Percentiles rank a stretch among this genome's conserved stretches.
These are phyloP conservation scores for Corythoichthys intestinalis DNA, from an alignment of 2,113 vertebrate genomes.

Conservation along the genomic window DNA sequence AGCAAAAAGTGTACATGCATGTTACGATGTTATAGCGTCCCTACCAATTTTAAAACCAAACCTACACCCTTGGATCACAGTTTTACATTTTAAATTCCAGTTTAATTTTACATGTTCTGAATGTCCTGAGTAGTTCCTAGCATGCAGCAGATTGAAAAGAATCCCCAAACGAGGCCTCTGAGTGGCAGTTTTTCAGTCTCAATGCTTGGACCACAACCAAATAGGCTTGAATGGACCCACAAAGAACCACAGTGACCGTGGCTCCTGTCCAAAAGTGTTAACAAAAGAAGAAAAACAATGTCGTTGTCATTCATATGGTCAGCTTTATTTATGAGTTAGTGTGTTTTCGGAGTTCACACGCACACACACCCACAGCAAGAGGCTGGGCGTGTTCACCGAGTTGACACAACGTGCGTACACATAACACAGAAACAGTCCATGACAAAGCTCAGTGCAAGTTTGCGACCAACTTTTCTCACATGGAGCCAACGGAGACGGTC, in stretches of 20 bases:
- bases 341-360: background rate
- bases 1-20: too few relatives aligned
- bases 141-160: background rate
- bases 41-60: too few relatives aligned
- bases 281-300: slow-evolving; percentile 58
- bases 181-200: slow-evolving; percentile 16
- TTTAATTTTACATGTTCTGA: background rate
- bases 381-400: slow-evolving; percentile 51
- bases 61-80: background rate
- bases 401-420: slow-evolving; percentile 17
- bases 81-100: slow-evolving; percentile 25
- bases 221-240: slow-evolving; percentile 45
- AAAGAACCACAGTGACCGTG: slow-evolving; percentile 51
- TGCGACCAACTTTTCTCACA: slow-evolving; percentile 28
- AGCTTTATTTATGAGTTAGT: background rate
- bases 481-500: slow-evolving; percentile 28
- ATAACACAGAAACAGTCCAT: background rate
- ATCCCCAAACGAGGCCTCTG: background rate
- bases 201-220: slow-evolving; percentile 39
- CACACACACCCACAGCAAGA: slow-evolving; percentile 5
- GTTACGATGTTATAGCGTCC: too few relatives aligned
- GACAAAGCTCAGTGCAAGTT: slow-evolving; percentile 23
- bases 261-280: slow-evolving; percentile 56
- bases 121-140: slow-evolving; percentile 1
- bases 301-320: slow-evolving; percentile 15